Conservation (phyloP, 1,140 invertebrate genomes). For the Penaeus japonicus region DNA sequence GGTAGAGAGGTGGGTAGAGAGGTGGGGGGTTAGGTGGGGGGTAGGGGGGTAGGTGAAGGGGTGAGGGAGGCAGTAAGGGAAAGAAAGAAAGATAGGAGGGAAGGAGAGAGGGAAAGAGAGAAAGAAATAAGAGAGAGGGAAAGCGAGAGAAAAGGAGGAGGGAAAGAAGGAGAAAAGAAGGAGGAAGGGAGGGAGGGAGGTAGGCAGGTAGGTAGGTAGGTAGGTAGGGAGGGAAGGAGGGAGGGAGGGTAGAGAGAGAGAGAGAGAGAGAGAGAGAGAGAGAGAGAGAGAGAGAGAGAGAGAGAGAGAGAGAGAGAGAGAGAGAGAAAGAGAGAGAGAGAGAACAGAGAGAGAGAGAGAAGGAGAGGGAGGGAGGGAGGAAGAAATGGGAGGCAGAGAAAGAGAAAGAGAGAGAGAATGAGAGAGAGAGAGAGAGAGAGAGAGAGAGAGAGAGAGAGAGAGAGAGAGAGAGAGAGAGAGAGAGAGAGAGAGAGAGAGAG, state of each 20-base stretch:
- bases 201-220: no score
- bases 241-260: not conserved
- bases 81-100: no score
- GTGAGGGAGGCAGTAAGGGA: no score
- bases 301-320: no score
- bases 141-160: not conserved
- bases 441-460: not conserved
- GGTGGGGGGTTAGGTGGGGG: no score
- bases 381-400: no score
- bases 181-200: not conserved
- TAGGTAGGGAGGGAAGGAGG: not conserved
- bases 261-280: not conserved
- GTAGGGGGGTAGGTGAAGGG: no score
- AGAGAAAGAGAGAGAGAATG: not conserved
- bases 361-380: not conserved
- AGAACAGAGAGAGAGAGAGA: not conserved
- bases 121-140: not conserved
- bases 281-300: no score
- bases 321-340: not conserved
- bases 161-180: no score
- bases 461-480: not conserved
- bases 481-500: not conserved
- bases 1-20: no score
- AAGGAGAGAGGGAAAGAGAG: no score
- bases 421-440: not conserved